Evolutionary conservation across 2,888 invertebrate genomes (phyloP).

Genomic region (Athrips mouffetella): DNA sequence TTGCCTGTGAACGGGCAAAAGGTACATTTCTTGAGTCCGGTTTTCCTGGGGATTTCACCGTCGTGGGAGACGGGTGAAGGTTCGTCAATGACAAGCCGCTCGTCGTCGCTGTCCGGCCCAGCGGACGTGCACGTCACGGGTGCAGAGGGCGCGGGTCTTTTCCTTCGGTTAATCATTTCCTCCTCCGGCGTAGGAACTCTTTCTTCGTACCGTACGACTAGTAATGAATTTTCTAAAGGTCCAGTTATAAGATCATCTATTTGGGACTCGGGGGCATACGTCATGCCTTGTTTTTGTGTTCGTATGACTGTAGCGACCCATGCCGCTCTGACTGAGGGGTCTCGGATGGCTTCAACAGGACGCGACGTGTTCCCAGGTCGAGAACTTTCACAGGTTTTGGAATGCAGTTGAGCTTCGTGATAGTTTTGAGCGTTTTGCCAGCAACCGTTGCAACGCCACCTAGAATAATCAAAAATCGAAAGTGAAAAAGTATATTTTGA

Average conservation of each 20-base stretch:
- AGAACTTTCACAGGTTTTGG: slow-evolving; percentile 48
- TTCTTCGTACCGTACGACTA: slow-evolving; percentile 58
- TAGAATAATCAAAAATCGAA: slow-evolving; percentile 30
- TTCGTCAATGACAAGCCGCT: slow-evolving; percentile 48
- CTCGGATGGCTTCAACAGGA: slow-evolving; percentile 49
- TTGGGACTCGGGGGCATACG: slow-evolving; percentile 17
- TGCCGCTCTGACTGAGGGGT: slow-evolving; percentile 39
- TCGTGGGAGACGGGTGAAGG: slow-evolving; percentile 9
- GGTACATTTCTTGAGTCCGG: slow-evolving; percentile 35
- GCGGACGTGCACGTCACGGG: slow-evolving; percentile 19
- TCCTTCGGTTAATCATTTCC: slow-evolving; percentile 22
- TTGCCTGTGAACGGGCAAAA: slow-evolving; percentile 42
- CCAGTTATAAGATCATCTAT: slow-evolving; percentile 11
- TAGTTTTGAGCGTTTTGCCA: slow-evolving; percentile 49
- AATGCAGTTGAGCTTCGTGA: slow-evolving; percentile 66
- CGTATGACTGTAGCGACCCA: slow-evolving; percentile 48
- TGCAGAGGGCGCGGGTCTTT: slow-evolving; percentile 21
- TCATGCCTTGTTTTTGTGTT: slow-evolving; percentile 43
- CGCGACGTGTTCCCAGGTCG: slow-evolving; percentile 39
- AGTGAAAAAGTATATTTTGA: too few species aligned
- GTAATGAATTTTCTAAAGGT: slow-evolving; percentile 48
- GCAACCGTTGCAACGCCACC: slow-evolving; percentile 64
- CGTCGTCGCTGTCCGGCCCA: slow-evolving; percentile 48
- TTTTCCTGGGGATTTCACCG: slow-evolving; percentile 12
- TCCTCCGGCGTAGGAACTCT: slow-evolving; percentile 44